These are phyloP conservation scores for Alloplasta piceator DNA, from an alignment of 2,888 invertebrate species.

Conservation along the genomic window DNA sequence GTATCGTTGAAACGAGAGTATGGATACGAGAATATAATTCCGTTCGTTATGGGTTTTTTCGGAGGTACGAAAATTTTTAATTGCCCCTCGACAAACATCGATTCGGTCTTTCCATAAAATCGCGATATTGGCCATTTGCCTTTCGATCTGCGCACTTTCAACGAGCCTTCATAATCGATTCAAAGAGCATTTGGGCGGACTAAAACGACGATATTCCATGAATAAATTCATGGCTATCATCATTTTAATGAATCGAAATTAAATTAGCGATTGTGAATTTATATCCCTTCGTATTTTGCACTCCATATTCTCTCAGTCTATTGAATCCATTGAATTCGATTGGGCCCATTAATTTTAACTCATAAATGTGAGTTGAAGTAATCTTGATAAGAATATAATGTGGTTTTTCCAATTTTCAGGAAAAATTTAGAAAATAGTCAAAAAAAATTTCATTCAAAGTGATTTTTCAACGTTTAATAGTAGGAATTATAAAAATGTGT, in stretches of 20 bases:
- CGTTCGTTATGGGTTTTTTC: too few relatives aligned
- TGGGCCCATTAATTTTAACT: slow-evolving; percentile 7
- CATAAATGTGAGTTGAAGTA: neutral
- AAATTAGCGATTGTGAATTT: slow-evolving; percentile 32
- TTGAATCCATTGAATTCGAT: slow-evolving; percentile 27
- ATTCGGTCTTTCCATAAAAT: neutral
- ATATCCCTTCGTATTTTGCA: neutral
- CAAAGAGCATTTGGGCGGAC: slow-evolving; percentile 32
- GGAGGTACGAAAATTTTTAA: neutral
- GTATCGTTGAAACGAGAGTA: too few relatives aligned
- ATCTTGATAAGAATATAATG: slow-evolving; percentile 8
- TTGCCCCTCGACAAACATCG: neutral
- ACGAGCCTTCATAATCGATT: slow-evolving; percentile 25
- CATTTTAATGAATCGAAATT: slow-evolving; percentile 52
- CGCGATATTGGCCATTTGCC: neutral
- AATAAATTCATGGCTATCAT: slow-evolving; percentile 37
- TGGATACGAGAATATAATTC: too few relatives aligned
- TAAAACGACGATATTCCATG: neutral
- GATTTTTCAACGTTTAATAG: too few relatives aligned
- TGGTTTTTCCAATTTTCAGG: neutral
- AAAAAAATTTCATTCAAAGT: too few relatives aligned
- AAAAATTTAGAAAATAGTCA: too few relatives aligned
- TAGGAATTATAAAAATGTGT: too few relatives aligned
- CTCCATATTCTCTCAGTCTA: slow-evolving; percentile 1
- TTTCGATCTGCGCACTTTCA: slow-evolving; percentile 3